Percentiles rank a stretch among this genome's conserved stretches.
Evolutionary conservation across 2,797 vertebrate genomes (phyloP).

Genomic region (Micropoecilia bifurca): DNA sequence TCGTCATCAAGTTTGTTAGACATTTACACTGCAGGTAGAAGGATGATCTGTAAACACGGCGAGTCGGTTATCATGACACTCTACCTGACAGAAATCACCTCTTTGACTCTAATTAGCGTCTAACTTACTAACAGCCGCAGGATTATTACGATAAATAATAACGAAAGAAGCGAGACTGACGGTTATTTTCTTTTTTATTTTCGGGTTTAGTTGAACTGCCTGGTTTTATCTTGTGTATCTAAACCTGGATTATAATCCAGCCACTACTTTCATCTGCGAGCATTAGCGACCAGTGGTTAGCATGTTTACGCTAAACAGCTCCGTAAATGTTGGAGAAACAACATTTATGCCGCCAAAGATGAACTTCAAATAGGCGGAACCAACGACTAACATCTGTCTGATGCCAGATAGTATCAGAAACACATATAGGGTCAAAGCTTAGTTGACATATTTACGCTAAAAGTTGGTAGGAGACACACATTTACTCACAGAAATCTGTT

Average conservation of each 20-base stretch:
- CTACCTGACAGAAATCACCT: neutral
- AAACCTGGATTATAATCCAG: neutral
- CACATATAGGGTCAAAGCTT: fast-evolving
- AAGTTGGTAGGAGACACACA: neutral
- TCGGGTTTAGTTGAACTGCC: neutral
- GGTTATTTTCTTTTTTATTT: neutral
- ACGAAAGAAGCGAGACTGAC: neutral
- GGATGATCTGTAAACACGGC: neutral
- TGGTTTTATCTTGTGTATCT: neutral
- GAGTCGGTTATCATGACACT: neutral
- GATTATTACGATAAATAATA: neutral
- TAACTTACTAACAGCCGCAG: neutral
- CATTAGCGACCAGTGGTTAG: conserved; percentile 7
- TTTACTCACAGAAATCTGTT: conserved; percentile 26
- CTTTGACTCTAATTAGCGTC: neutral
- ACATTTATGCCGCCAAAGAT: neutral
- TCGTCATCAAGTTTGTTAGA: neutral
- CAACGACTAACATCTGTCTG: neutral
- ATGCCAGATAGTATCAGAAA: neutral
- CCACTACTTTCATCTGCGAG: neutral
- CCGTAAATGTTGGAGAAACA: neutral
- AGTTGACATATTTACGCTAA: neutral
- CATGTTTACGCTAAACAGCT: conserved; percentile 11
- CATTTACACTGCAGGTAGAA: too few species aligned
- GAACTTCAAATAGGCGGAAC: neutral